These are phyloP conservation scores for Sigmodon hispidus DNA, from an alignment of 2,113 vertebrate species.

Conservation along the genomic window DNA sequence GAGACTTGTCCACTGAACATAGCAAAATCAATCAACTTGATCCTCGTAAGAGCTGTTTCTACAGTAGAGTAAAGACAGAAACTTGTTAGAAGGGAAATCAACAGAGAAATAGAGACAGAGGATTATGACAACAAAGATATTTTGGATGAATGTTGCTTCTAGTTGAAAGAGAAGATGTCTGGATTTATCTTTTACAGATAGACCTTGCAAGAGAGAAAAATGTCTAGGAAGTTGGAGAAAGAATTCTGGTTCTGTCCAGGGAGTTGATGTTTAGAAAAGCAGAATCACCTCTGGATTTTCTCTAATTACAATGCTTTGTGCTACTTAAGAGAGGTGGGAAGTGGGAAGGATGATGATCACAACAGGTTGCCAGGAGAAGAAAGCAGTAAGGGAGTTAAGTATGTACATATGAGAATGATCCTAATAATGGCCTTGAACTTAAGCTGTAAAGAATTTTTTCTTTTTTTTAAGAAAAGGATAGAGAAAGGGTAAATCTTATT, in stretches of 20 bases:
- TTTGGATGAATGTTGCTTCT: background rate
- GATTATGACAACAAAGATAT: background rate
- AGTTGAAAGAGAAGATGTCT: background rate
- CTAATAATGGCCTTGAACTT: background rate
- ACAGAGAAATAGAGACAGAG: background rate
- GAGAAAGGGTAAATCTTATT: background rate
- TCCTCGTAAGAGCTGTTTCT: background rate
- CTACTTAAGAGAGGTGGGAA: background rate
- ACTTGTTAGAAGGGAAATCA: background rate
- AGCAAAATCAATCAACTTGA: background rate
- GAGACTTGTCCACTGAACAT: background rate
- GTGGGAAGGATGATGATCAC: background rate
- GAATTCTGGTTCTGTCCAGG: background rate
- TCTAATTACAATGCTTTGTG: background rate
- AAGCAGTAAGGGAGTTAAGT: background rate
- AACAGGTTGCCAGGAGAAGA: background rate
- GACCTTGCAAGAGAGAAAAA: background rate
- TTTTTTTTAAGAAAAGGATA: background rate
- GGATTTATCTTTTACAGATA: background rate
- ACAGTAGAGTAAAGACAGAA: background rate
- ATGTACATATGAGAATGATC: background rate
- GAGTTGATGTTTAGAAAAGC: background rate
- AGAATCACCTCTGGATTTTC: background rate
- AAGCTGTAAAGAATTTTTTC: too few relatives aligned
- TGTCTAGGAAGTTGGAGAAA: background rate